These are phyloP conservation scores for Lanistes nyassanus DNA, from an alignment of 1,140 invertebrate species.

Conservation along the genomic window DNA sequence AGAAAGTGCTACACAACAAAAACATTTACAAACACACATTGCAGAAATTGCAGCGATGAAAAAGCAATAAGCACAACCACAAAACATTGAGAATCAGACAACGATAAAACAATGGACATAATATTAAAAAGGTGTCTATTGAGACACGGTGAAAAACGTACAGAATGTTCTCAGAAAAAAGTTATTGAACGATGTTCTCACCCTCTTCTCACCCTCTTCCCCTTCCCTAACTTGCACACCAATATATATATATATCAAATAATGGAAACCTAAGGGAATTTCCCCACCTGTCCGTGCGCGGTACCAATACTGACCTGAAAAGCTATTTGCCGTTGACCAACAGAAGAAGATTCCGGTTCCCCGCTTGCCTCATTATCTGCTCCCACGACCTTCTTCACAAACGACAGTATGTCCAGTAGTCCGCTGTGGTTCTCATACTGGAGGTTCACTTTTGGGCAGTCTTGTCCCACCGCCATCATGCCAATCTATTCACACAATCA, in stretches of 20 bases:
- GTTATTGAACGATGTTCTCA: not conserved
- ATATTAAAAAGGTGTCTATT: not conserved
- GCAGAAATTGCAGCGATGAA: not conserved
- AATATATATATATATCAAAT: no score
- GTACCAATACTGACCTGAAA: conserved; percentile 49
- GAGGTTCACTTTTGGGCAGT: conserved; percentile 55
- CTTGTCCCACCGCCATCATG: conserved; percentile 50
- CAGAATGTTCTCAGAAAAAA: not conserved
- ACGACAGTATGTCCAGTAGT: conserved; percentile 34
- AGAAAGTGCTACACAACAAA: not conserved
- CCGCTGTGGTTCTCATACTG: conserved; percentile 52
- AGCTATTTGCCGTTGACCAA: conserved; percentile 41
- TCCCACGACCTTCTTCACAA: conserved; percentile 39
- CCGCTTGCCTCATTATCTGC: conserved; percentile 14
- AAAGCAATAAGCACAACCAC: no score
- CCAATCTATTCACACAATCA: conserved; percentile 50
- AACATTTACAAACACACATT: not conserved
- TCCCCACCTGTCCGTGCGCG: no score
- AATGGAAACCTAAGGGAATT: no score
- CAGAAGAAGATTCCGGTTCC: conserved; percentile 11
- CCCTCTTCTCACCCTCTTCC: not conserved
- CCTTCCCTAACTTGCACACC: not conserved
- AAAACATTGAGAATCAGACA: not conserved
- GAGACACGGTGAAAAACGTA: not conserved
- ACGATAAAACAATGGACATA: not conserved